Conservation (phyloP, 2,797 vertebrate species). For the Tapirus indicus region DNA sequence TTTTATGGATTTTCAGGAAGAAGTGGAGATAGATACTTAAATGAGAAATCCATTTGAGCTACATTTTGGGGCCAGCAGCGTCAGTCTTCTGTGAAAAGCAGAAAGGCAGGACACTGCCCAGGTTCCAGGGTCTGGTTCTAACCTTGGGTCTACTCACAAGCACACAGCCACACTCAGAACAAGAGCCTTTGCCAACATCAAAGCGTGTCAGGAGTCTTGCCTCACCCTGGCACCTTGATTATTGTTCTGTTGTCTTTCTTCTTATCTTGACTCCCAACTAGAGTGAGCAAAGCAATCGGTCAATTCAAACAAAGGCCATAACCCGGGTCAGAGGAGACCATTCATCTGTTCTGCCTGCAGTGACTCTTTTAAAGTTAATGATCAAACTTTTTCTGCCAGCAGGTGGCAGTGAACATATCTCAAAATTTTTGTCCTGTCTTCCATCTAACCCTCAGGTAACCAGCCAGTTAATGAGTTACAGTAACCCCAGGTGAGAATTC, state of each 20-base stretch:
- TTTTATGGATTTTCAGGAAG: constrained; percentile 6
- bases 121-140: background rate
- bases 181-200: background rate
- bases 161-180: background rate
- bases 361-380: background rate
- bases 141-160: background rate
- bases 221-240: background rate
- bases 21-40: background rate
- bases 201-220: background rate
- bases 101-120: background rate
- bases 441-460: background rate
- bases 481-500: background rate
- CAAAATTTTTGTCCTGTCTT: background rate
- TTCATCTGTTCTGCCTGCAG: background rate
- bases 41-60: background rate
- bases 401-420: constrained; percentile 31
- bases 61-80: background rate
- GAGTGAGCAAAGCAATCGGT: background rate
- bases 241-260: background rate
- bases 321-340: background rate
- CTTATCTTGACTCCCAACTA: background rate
- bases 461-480: background rate
- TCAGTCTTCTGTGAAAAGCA: background rate
- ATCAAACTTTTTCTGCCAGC: background rate
- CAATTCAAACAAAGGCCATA: background rate